Evolutionary conservation across 2,113 vertebrate genomes (phyloP).

Genomic region (Oceanites oceanicus): DNA sequence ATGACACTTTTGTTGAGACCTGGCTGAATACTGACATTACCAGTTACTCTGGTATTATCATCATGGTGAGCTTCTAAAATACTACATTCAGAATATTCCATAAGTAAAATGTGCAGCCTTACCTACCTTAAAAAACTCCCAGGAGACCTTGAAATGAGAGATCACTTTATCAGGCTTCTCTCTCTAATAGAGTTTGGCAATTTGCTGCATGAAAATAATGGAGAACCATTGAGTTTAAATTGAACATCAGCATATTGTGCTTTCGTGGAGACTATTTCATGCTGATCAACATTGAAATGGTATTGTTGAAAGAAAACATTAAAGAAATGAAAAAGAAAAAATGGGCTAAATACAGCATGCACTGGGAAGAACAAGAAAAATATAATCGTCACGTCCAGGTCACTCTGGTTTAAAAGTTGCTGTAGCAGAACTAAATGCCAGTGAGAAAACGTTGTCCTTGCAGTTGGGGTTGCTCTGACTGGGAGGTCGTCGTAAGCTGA

Average conservation of each 20-base stretch:
- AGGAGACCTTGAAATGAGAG: conserved; percentile 42
- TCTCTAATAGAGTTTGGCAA: conserved; percentile 34
- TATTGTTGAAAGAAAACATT: conserved; percentile 33
- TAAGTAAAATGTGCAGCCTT: conserved; percentile 23
- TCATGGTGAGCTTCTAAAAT: neutral
- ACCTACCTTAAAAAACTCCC: conserved; percentile 33
- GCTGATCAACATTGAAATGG: conserved; percentile 45
- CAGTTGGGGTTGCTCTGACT: neutral
- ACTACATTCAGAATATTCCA: neutral
- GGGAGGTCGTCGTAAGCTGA: neutral
- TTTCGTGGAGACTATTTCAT: conserved; percentile 16
- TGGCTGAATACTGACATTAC: neutral
- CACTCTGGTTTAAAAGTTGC: conserved; percentile 1
- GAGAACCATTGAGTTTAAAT: conserved; percentile 48
- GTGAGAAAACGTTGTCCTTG: neutral
- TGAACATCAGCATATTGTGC: conserved; percentile 45
- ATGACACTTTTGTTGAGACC: neutral
- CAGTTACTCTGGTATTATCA: neutral
- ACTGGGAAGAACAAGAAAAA: neutral
- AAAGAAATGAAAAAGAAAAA: conserved; percentile 3
- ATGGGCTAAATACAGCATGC: neutral
- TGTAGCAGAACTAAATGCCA: neutral
- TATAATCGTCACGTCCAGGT: neutral
- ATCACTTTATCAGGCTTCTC: conserved; percentile 42
- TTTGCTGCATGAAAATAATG: conserved; percentile 50